These are phyloP conservation scores for Ctenomys sociabilis DNA, from an alignment of 2,113 vertebrate genomes.

Conservation along the genomic window DNA sequence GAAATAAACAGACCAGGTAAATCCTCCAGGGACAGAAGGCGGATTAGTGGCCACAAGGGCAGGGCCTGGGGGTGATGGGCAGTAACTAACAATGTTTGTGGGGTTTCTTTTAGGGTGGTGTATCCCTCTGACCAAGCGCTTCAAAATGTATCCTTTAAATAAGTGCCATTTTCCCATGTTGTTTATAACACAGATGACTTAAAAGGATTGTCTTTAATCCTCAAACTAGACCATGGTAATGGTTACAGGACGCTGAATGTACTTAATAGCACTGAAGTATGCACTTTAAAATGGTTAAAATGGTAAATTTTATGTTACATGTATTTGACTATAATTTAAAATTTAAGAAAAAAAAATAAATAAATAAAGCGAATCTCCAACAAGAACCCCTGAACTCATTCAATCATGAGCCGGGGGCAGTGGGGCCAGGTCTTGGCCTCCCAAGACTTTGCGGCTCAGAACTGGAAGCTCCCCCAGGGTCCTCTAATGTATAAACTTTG, in stretches of 20 bases:
- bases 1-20: neutral
- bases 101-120: neutral
- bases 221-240: neutral
- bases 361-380: neutral
- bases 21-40: neutral
- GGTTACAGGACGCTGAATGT: fast-evolving
- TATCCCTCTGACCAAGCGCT: fast-evolving
- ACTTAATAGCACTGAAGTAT: neutral
- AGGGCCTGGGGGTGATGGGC: too few relatives aligned
- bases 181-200: neutral
- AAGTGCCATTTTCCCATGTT: too few relatives aligned
- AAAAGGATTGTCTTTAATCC: neutral
- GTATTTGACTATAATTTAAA: neutral
- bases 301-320: neutral
- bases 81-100: fast-evolving
- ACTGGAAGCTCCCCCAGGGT: neutral
- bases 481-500: neutral
- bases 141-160: neutral
- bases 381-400: neutral
- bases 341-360: too few relatives aligned
- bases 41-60: fast-evolving
- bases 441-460: neutral
- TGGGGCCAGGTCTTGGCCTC: neutral
- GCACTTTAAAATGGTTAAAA: neutral
- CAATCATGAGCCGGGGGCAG: fast-evolving